Evolutionary conservation across 2,888 invertebrate genomes (phyloP), one percentile per base, ranked within the genome.

Genomic region (Harpalus rubripes): DNA sequence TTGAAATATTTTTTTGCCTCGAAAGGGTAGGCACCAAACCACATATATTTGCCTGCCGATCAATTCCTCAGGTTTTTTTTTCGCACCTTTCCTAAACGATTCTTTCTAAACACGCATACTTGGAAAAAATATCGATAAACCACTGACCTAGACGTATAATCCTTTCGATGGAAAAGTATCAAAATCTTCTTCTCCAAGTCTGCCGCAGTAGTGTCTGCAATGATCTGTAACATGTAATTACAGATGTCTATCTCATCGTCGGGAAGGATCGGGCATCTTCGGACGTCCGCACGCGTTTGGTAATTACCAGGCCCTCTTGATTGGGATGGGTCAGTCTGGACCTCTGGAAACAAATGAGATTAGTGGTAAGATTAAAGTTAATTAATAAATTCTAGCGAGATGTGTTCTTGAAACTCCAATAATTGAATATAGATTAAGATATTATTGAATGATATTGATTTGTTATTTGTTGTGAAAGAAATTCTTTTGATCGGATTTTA

Each of bases 21-120:
- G 7, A 44, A 74, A 74, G 72, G 72, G 72, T 18, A 74, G 72
- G 72, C 44, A 74, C 44, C 18, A 44, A 74, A 74, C 72, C 72
- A 74, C 72, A 74, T 74, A 44, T 74, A 74, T 74, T 74, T 74
- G 72, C 72, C 44, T 68, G 32, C 68, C 72, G 72, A 74, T 74
- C 41, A 74, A 74, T 74, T 74, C 52, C 1, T 10, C 16, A 74
- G 41, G 72, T 74, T 74, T 74, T 56, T 26, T 68, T 82, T 82
- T 82, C 82, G 82, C 82, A 82, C 82, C 82, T 82, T 63, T 22
- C 63, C 80, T 72, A 68, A 82, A 82, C 82, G 82, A 82, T 82
- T 82, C 72, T 72, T 82, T 82, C 82, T 82, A 72, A 63, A 81
- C 81, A 81, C 68, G 82, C 82, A 80, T 63, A 32, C 58, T 18